A percentile compares a stretch with the other conserved stretches of the same genome.
These are phyloP conservation scores for Edolisoma coerulescens DNA, from an alignment of 2,113 vertebrate species.

Conservation along the genomic window DNA sequence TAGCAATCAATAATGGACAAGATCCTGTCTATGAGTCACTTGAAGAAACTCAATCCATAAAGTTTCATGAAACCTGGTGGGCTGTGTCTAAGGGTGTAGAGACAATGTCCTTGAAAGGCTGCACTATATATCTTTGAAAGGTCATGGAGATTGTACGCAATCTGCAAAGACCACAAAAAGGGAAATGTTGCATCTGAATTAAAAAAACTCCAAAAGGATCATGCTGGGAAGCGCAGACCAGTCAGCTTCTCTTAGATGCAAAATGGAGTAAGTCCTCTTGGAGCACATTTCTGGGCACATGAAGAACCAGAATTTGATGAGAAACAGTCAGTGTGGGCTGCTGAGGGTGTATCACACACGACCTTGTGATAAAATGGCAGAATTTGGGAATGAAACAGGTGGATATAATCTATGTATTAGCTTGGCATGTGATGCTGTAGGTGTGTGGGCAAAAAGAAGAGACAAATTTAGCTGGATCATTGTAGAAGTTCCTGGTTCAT, in stretches of 20 bases:
- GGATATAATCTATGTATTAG: not conserved
- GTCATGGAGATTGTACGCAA: not conserved
- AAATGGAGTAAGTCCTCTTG: not conserved
- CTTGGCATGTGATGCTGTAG: not conserved
- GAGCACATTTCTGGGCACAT: not conserved
- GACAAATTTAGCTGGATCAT: not conserved
- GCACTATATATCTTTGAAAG: not conserved
- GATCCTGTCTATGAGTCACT: not conserved
- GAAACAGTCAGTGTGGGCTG: not conserved
- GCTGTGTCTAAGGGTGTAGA: not conserved
- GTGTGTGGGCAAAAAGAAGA: not conserved
- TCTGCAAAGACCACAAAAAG: not conserved
- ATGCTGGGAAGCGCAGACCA: not conserved
- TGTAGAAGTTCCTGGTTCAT: not conserved
- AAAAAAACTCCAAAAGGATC: not conserved
- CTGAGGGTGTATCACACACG: accelerated
- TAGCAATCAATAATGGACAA: not conserved
- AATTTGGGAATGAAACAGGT: not conserved
- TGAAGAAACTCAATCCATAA: not conserved
- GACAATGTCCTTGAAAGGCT: not conserved
- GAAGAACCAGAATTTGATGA: not conserved
- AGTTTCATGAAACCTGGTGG: not conserved
- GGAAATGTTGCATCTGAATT: not conserved
- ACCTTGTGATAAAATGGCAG: not conserved
- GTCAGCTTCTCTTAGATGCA: not conserved